Percentiles rank a stretch among this genome's conserved stretches.
Conservation (phyloP, 2,113 vertebrate genomes). For the Sinosuthora webbiana region DNA sequence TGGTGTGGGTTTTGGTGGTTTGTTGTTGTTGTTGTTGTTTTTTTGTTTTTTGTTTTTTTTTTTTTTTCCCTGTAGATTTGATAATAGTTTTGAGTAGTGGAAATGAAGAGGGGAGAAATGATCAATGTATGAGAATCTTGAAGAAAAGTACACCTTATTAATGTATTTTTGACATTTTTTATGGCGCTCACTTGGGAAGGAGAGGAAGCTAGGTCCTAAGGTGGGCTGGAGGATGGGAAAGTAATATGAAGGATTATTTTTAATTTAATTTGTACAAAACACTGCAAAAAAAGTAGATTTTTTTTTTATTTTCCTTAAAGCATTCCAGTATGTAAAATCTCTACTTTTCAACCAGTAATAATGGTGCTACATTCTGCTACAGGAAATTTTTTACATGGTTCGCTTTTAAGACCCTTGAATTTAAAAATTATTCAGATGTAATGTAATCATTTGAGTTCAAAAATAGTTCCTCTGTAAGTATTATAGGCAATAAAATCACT, state of each 20-base stretch:
- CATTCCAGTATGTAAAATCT: neutral
- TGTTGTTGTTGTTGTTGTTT: neutral
- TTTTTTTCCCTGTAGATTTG: neutral
- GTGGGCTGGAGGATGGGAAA: neutral
- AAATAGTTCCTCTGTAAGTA: neutral
- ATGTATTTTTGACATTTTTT: neutral
- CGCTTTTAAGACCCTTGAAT: neutral
- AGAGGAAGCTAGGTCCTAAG: rapidly evolving
- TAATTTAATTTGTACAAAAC: neutral
- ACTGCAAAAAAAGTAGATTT: rapidly evolving
- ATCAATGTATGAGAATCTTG: neutral
- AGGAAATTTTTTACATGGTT: neutral
- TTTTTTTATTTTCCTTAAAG: neutral
- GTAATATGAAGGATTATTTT: neutral
- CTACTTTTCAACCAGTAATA: neutral
- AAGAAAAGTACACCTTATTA: neutral
- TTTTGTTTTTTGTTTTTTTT: neutral
- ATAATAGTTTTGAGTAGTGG: neutral
- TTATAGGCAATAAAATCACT: neutral
- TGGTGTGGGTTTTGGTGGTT: neutral
- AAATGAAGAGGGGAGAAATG: rapidly evolving
- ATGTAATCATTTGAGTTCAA: neutral
- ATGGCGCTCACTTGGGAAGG: rapidly evolving
- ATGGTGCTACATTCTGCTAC: neutral
- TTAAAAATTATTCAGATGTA: neutral